These are phyloP conservation scores for Aradophagus sp. DNA, from an alignment of 1,140 invertebrate genomes.

Conservation along the genomic window DNA sequence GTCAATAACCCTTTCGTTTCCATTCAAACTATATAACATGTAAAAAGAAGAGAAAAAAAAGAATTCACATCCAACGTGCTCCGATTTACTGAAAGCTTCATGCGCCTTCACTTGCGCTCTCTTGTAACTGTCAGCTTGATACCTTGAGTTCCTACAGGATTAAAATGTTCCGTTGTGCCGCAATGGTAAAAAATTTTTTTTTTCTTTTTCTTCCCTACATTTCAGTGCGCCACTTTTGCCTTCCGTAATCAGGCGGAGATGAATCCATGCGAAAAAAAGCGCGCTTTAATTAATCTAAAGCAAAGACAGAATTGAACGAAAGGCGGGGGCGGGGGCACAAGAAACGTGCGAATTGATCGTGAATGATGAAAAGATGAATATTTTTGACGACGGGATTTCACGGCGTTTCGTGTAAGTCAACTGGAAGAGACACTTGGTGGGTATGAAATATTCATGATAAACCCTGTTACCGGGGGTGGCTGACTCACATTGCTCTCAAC, in stretches of 20 bases:
- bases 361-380: constrained; percentile 3
- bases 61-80: constrained; percentile 49
- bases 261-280: constrained; percentile 4
- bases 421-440: no score
- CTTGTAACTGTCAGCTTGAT: constrained; percentile 51
- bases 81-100: constrained; percentile 46
- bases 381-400: constrained; percentile 3
- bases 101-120: constrained; percentile 23
- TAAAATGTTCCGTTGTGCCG: constrained; percentile 20
- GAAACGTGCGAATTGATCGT: background rate
- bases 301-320: no score
- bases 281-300: constrained; percentile 9
- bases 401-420: no score
- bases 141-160: constrained; percentile 40
- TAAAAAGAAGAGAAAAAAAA: constrained; percentile 27
- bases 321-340: background rate
- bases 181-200: constrained; percentile 6
- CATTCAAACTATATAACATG: constrained; percentile 23
- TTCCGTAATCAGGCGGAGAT: constrained; percentile 8
- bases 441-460: constrained; percentile 42
- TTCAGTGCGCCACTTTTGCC: background rate
- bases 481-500: constrained; percentile 28
- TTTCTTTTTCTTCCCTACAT: constrained; percentile 5
- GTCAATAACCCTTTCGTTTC: constrained; percentile 32
- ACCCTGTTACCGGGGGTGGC: constrained; percentile 13